Percentiles rank a stretch among this genome's conserved stretches.
phyloP scores from a whole-genome alignment of 2,888 invertebrate genomes.

The Drosophila multiciliata region DNA sequence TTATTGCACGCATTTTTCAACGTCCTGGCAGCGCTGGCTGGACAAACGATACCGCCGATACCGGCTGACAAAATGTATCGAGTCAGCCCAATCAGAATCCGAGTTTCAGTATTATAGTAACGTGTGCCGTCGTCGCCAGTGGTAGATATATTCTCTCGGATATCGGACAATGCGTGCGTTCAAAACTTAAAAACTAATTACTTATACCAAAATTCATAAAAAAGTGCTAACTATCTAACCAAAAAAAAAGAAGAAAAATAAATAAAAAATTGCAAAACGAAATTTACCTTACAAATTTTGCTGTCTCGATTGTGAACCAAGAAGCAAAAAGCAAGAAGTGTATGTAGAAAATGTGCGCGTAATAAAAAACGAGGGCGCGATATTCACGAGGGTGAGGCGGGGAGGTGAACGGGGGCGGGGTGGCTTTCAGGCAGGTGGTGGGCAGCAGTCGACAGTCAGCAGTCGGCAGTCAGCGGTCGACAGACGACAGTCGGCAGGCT shows the following conservation, averaged over 20 bases:
- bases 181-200: slow-evolving; percentile 73
- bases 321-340: slow-evolving; percentile 51
- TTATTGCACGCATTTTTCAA: neutral
- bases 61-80: slow-evolving; percentile 56
- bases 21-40: slow-evolving; percentile 20
- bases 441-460: slow-evolving; percentile 34
- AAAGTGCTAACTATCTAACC: slow-evolving; percentile 41
- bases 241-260: slow-evolving; percentile 12
- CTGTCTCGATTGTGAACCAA: slow-evolving; percentile 55
- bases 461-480: slow-evolving; percentile 22
- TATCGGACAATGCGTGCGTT: slow-evolving; percentile 72
- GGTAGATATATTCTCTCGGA: slow-evolving; percentile 63
- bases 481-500: slow-evolving; percentile 52
- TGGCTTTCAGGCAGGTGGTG: slow-evolving; percentile 22
- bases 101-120: slow-evolving; percentile 66
- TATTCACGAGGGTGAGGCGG: slow-evolving; percentile 62
- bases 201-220: slow-evolving; percentile 38
- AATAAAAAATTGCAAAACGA: slow-evolving; percentile 27
- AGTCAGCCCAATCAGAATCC: slow-evolving; percentile 54
- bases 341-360: slow-evolving; percentile 78
- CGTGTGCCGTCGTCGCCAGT: slow-evolving; percentile 75
- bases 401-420: slow-evolving; percentile 5
- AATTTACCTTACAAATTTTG: slow-evolving; percentile 40
- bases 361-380: slow-evolving; percentile 80
- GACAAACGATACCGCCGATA: slow-evolving; percentile 40